Evolutionary conservation across 2,113 vertebrate genomes (phyloP).

Genomic region (Theristicus caerulescens): DNA sequence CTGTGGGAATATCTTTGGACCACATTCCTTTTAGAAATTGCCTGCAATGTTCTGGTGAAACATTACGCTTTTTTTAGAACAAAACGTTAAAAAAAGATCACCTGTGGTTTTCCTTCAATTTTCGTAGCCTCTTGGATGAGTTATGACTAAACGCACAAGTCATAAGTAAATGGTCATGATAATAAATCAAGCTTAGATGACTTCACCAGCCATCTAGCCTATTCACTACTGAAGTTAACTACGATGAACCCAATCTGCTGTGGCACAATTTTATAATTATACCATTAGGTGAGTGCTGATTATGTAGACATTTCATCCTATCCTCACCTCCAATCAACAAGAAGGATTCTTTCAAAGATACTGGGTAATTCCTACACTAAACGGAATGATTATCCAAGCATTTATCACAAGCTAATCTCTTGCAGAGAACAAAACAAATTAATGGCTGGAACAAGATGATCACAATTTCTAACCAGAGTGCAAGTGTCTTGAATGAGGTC

Average conservation of each 20-base stretch:
- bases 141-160: background rate
- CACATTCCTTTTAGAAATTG: fast-evolving
- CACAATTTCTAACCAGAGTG: background rate
- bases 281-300: background rate
- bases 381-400: background rate
- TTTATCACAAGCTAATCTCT: background rate
- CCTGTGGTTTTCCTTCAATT: background rate
- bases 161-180: background rate
- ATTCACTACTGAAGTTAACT: background rate
- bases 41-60: background rate
- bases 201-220: background rate
- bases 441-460: background rate
- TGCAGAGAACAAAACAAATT: background rate
- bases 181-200: background rate
- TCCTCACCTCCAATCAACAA: background rate
- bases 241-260: background rate
- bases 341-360: background rate
- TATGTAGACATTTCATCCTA: background rate
- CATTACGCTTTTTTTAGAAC: background rate
- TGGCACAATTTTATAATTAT: background rate
- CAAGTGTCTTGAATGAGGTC: background rate
- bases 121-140: background rate
- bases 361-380: background rate
- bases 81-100: background rate
- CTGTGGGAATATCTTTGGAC: background rate